These are phyloP conservation scores for Sprattus sprattus DNA, from an alignment of 2,113 vertebrate species.

Conservation along the genomic window DNA sequence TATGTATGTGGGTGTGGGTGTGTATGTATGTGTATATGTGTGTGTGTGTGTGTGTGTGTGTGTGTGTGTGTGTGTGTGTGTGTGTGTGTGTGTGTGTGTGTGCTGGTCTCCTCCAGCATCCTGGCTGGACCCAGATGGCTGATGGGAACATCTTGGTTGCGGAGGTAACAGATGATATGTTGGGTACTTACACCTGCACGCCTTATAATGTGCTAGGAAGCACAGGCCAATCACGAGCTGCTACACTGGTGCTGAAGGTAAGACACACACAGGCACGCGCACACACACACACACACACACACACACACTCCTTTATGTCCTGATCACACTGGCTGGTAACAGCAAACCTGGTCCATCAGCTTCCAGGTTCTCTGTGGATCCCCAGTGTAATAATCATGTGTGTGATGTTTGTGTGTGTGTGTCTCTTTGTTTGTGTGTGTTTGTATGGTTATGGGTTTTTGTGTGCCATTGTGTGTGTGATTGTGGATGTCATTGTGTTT, in stretches of 20 bases:
- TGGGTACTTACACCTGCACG: conserved; percentile 99
- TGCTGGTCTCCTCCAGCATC: conserved; percentile 70
- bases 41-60: not conserved
- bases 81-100: not conserved
- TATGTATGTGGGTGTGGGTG: not conserved
- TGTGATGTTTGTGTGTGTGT: not conserved
- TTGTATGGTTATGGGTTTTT: no score
- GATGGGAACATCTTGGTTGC: conserved; percentile 94
- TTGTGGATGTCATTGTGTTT: no score
- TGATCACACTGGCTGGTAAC: not conserved
- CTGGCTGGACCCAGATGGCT: conserved; percentile 93
- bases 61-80: not conserved
- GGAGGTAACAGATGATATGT: conserved; percentile 96
- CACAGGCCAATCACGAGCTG: conserved; percentile 95
- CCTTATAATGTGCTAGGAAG: conserved; percentile 98
- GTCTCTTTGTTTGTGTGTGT: no score
- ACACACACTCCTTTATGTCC: not conserved
- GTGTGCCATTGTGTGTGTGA: no score
- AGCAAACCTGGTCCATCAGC: no score
- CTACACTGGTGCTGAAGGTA: conserved; percentile 98
- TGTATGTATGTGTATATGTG: not conserved
- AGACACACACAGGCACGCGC: conserved; percentile 17
- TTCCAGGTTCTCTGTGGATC: no score
- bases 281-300: not conserved
- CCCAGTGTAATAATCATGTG: no score